A percentile compares a stretch with the other conserved stretches of the same genome.
These are phyloP conservation scores for Gallinago jamesoni DNA, from an alignment of 2,113 vertebrate genomes.

Conservation along the genomic window DNA sequence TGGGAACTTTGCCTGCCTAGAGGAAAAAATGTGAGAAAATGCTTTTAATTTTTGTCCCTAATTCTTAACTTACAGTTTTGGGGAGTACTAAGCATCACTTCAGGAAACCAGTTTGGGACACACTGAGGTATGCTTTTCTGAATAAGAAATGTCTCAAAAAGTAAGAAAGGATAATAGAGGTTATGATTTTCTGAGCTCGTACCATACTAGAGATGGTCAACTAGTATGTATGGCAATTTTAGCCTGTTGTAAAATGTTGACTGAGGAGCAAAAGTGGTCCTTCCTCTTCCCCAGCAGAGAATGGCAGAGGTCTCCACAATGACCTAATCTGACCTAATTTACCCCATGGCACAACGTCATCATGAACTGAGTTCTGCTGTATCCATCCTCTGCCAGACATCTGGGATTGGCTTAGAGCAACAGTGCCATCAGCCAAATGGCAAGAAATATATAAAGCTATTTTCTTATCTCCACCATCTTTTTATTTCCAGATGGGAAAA, in stretches of 20 bases:
- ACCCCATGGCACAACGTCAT: neutral
- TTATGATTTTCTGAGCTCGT: neutral
- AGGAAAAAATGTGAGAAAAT: conserved; percentile 5
- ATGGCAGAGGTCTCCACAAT: neutral
- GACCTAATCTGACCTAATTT: neutral
- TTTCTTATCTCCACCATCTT: neutral
- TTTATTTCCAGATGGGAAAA: neutral
- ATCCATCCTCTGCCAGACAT: neutral
- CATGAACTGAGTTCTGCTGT: neutral
- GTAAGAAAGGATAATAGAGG: neutral
- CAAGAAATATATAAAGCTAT: neutral
- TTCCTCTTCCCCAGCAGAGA: neutral
- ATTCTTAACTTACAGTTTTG: neutral
- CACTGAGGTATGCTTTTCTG: neutral
- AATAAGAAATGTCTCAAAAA: neutral
- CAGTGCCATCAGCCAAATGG: neutral
- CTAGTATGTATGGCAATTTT: neutral
- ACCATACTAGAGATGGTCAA: neutral
- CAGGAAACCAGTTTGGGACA: neutral
- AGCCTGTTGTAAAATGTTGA: neutral
- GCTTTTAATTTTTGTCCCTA: neutral
- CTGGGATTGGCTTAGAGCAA: neutral
- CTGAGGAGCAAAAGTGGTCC: neutral
- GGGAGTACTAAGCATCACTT: neutral
- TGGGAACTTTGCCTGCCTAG: neutral